Evolutionary conservation across 2,888 invertebrate genomes (phyloP), one percentile per base, ranked within the genome.

Genomic region (Acronicta psi): DNA sequence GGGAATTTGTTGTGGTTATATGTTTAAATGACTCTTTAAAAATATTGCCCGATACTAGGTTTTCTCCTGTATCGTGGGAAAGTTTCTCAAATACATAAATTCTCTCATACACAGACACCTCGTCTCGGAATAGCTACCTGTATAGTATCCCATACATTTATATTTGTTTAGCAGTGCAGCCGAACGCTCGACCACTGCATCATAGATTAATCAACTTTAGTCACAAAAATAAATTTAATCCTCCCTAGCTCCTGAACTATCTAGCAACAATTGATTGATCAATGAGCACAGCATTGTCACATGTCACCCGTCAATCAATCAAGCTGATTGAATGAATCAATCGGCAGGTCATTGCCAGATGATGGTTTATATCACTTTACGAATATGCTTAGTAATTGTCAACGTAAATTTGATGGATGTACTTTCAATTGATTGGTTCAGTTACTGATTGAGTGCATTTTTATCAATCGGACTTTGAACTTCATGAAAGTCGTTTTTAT

Each of bases 231-330:
- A 0, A 23, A 31, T 40, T 23, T 7, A 29, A 43, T 23, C 43
- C 17, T 44, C 20, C n/a, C 34, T 29, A 20, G 45, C 50, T 40
- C 10, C 51, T 3, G 34, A 11, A 44, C 54, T 43, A 40, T 47
- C 40, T 25, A 54, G 42, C 44, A 54, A 42, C 53, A 42, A 53
- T 59, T 56, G 49, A 73, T 63, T 67, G 69, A 69, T 52, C 58
- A 56, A 57, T 51, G 50, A 51, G 50, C 62, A 51, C 60, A 20
- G 45, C 36, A 51, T 37, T 55, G 69, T 56, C 69, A 45, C 53
- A 36, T 51, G 64, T 69, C 69, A 65, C 38, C 38, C 66, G 77
- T 78, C 77, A 77, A 74, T 77, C 78, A 73, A 64, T 58, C 66
- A 53, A 54, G 18, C 55, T 65, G 69, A 75, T 76, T 69, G 74